Conservation (phyloP, 2,797 vertebrate species). For the Spea hammondii region DNA sequence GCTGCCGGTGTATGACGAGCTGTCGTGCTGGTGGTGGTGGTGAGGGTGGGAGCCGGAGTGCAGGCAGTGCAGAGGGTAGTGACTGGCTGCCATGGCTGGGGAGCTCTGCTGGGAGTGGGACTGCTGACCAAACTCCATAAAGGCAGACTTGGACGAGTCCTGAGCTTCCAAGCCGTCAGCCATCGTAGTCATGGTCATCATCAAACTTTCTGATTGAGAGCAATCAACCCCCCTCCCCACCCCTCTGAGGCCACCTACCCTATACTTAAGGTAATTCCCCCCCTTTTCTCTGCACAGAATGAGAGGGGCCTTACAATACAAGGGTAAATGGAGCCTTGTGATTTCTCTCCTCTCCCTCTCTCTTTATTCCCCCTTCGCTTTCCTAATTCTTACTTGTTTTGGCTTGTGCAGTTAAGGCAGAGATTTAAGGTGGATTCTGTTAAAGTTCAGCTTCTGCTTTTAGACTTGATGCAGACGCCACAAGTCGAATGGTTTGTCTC, state of each 20-base stretch:
- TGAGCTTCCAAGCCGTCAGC: conserved; percentile 98
- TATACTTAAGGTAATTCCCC: conserved; percentile 73
- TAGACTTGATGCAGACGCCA: conserved; percentile 92
- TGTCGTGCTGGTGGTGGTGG: conserved; percentile 85
- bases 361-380: conserved; percentile 58
- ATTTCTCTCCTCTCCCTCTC: not conserved
- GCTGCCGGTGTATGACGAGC: conserved; percentile 80
- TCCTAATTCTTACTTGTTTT: conserved; percentile 74
- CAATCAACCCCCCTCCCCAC: conserved; percentile 68
- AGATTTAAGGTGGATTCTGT: conserved; percentile 92
- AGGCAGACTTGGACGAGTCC: conserved; percentile 98
- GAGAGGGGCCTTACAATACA: conserved; percentile 64
- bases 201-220: conserved; percentile 90
- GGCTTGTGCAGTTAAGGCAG: conserved; percentile 83
- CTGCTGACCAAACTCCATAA: conserved; percentile 98
- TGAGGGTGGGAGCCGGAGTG: conserved; percentile 91
- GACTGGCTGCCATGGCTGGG: conserved; percentile 92
- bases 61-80: conserved; percentile 97
- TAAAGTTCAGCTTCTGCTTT: conserved; percentile 91
- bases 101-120: conserved; percentile 77
- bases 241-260: conserved; percentile 82
- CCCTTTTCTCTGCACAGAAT: conserved; percentile 67
- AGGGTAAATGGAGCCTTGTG: conserved; percentile 53
- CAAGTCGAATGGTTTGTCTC: conserved; percentile 97
- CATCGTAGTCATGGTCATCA: conserved; percentile 99